A percentile compares a stretch with the other conserved stretches of the same genome.
These are phyloP conservation scores for Corythornis vintsioides DNA, from an alignment of 2,113 vertebrate species.

Conservation along the genomic window DNA sequence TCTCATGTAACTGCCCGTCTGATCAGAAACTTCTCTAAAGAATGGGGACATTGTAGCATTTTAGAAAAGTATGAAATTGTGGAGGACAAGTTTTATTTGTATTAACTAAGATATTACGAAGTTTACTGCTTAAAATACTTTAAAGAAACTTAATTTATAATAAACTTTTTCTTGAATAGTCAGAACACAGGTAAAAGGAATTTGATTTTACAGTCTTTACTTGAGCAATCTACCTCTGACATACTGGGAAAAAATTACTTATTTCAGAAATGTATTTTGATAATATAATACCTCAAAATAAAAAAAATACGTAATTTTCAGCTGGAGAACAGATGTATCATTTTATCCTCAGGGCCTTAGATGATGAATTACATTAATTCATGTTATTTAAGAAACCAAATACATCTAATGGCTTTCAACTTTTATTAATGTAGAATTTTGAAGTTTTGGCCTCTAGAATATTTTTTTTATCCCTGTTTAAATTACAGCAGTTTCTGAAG, in stretches of 20 bases:
- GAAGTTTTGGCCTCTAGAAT: not conserved
- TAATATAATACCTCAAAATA: not conserved
- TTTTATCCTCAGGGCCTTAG: not conserved
- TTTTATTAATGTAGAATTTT: not conserved
- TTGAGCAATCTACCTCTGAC: not conserved
- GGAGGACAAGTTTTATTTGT: not conserved
- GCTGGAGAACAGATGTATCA: not conserved
- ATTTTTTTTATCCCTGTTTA: not conserved
- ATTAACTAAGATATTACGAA: not conserved
- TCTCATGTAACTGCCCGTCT: not conserved
- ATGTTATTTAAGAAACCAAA: not conserved
- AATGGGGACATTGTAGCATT: not conserved
- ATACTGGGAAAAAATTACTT: not conserved
- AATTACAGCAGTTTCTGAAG: not conserved
- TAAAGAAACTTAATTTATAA: not conserved
- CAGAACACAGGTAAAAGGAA: not conserved
- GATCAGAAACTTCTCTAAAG: not conserved
- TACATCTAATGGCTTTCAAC: not conserved
- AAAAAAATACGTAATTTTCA: not conserved
- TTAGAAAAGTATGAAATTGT: not conserved
- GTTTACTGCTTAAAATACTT: not conserved
- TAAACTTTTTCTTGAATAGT: not conserved
- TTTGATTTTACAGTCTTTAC: not conserved
- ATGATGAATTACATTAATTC: not conserved
- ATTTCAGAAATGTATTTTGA: not conserved